Percentiles rank a stretch among this genome's conserved stretches.
phyloP scores from a whole-genome alignment of 1,140 invertebrate species.

The Vanessa tameamea region DNA sequence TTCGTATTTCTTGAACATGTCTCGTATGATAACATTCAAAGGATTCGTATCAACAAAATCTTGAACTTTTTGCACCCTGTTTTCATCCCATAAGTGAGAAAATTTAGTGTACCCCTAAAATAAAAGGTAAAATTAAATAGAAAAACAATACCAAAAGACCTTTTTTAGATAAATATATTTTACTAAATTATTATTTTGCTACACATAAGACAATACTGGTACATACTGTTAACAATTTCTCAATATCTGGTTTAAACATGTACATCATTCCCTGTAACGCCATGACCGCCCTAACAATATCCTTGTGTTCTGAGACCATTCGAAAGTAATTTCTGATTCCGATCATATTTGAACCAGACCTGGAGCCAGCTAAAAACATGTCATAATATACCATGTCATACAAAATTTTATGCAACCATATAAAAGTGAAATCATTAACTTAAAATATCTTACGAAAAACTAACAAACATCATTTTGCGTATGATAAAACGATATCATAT shows the following conservation, averaged over 20 bases:
- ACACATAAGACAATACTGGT: not conserved
- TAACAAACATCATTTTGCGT: too few relatives aligned
- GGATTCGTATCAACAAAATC: slow-evolving; percentile 87
- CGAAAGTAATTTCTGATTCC: slow-evolving; percentile 85
- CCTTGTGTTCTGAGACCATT: slow-evolving; percentile 89
- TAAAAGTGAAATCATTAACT: not conserved
- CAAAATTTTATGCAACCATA: not conserved
- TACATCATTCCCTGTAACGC: slow-evolving; percentile 86
- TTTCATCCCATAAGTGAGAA: slow-evolving; percentile 86
- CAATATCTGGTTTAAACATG: slow-evolving; percentile 84
- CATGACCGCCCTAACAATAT: slow-evolving; percentile 86
- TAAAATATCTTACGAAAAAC: too few relatives aligned
- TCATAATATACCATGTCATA: not conserved
- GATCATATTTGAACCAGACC: slow-evolving; percentile 55
- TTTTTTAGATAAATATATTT: too few relatives aligned
- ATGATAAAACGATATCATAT: too few relatives aligned
- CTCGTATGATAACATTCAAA: slow-evolving; percentile 86
- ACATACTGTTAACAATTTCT: slow-evolving; percentile 77
- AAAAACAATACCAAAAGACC: not conserved
- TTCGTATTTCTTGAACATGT: slow-evolving; percentile 87
- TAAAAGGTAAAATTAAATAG: not conserved
- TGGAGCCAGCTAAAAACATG: slow-evolving; percentile 48
- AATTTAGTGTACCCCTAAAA: slow-evolving; percentile 80
- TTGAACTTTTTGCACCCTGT: slow-evolving; percentile 85
- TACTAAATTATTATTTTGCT: not conserved